Conservation (phyloP, 2,113 vertebrate genomes). For the Lontra canadensis region DNA sequence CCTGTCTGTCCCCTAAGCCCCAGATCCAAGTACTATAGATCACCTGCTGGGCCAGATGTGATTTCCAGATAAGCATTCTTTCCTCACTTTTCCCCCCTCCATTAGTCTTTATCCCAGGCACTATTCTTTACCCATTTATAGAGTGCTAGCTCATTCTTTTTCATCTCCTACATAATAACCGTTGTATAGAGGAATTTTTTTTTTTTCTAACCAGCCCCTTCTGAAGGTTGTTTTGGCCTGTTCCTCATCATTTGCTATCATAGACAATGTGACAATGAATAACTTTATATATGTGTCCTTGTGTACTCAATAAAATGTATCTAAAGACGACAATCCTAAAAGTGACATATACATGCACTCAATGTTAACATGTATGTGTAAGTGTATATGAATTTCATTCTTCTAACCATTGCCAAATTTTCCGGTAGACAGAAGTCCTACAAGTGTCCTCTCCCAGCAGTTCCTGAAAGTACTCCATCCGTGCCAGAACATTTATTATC, state of each 20-base stretch:
- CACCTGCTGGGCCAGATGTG: neutral
- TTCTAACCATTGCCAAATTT: neutral
- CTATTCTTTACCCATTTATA: neutral
- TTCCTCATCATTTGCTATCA: neutral
- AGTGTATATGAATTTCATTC: neutral
- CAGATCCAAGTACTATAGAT: neutral
- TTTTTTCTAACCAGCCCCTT: neutral
- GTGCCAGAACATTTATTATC: neutral
- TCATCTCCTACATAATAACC: neutral
- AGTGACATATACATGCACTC: neutral
- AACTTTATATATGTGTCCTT: neutral
- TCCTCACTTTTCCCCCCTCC: fast-evolving
- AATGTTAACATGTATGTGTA: neutral
- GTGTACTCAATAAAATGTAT: neutral
- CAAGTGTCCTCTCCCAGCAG: neutral
- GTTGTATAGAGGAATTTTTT: neutral
- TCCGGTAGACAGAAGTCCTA: neutral
- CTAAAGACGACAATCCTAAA: neutral
- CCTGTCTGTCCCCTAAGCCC: neutral
- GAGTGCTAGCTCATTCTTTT: neutral
- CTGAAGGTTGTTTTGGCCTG: neutral
- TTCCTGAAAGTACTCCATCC: neutral
- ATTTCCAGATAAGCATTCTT: neutral
- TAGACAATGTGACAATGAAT: neutral
- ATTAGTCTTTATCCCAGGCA: neutral